A percentile compares a stretch with the other conserved stretches of the same genome.
These are phyloP conservation scores for Seriola aureovittata DNA, from an alignment of 2,113 vertebrate genomes.

Conservation along the genomic window DNA sequence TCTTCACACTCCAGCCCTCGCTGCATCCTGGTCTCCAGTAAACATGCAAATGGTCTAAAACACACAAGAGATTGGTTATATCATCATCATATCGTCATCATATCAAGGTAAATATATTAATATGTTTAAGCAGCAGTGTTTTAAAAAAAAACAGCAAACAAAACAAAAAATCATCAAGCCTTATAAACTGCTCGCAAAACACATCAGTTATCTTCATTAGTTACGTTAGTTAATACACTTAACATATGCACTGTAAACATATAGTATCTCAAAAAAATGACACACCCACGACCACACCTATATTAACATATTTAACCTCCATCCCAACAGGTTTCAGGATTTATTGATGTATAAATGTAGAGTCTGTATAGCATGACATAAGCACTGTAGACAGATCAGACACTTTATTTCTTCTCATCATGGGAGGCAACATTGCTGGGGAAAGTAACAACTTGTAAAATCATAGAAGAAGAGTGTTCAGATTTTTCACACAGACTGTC, in stretches of 20 bases:
- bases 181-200: background rate
- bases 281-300: background rate
- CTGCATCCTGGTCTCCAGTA: background rate
- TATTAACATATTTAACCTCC: background rate
- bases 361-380: background rate
- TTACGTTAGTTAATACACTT: background rate
- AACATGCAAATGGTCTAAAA: conserved; percentile 1
- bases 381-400: background rate
- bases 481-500: background rate
- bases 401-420: conserved; percentile 18
- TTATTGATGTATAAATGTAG: background rate
- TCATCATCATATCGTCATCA: background rate
- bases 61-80: background rate
- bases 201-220: background rate
- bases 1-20: conserved; percentile 38
- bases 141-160: background rate
- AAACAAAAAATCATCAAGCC: background rate
- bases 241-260: background rate
- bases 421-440: background rate
- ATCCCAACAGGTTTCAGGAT: background rate
- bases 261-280: background rate
- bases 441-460: background rate
- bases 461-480: conserved; percentile 4
- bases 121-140: background rate
- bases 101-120: background rate